These are phyloP conservation scores for Notodonta dromedarius DNA, from an alignment of 2,888 invertebrate genomes.

Conservation along the genomic window DNA sequence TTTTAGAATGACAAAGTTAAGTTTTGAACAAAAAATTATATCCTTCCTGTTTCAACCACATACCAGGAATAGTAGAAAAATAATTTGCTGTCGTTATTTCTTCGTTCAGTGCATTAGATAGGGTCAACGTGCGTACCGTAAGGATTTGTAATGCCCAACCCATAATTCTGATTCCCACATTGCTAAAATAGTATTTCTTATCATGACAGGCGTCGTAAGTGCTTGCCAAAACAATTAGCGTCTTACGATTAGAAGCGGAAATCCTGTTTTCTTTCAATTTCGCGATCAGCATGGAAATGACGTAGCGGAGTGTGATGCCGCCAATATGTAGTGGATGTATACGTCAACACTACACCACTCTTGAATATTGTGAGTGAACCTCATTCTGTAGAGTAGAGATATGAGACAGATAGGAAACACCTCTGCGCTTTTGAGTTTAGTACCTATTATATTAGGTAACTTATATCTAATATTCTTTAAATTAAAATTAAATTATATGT, in stretches of 20 bases:
- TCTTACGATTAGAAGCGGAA: neutral
- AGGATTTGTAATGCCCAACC: no score
- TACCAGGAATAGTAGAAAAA: no score
- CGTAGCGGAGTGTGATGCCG: constrained; percentile 17
- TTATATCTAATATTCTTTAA: no score
- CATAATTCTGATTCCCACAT: no score
- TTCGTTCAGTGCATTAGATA: no score
- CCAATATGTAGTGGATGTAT: constrained; percentile 20
- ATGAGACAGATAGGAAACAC: neutral
- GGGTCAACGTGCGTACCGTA: no score
- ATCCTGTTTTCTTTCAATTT: constrained; percentile 3
- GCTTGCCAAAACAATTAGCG: neutral
- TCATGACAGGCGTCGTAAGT: neutral
- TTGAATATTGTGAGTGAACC: constrained; percentile 26
- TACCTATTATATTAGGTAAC: neutral
- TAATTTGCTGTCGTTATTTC: no score
- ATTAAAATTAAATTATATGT: no score
- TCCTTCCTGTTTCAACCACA: no score
- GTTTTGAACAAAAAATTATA: no score
- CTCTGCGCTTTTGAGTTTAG: neutral
- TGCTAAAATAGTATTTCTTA: neutral
- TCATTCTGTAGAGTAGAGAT: constrained; percentile 13
- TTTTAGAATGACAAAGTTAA: no score
- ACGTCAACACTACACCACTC: constrained; percentile 26
- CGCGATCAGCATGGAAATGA: neutral